Base-by-base conservation (phyloP, 2,888 invertebrate species). In the Cistogaster globosa region DNA sequence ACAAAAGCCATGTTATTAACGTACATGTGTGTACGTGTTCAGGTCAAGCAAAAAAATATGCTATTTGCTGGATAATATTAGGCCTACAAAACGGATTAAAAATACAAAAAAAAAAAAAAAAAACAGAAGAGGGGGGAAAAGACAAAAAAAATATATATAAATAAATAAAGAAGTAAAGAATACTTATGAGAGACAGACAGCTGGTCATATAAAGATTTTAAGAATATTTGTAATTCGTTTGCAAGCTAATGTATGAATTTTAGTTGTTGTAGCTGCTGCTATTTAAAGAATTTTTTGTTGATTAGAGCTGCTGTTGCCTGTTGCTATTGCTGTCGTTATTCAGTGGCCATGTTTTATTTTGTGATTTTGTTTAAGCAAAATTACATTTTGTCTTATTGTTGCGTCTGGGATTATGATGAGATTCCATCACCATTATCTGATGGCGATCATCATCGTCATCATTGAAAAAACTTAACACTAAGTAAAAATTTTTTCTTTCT, bases 381-480 rank as follows among this genome's bases (percentile, higher is more conserved):
- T 74, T 74, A 57, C 51, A 72, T 82, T 82, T 78, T 68, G 45
- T 65, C 58, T 53, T 65, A 65, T 68, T 71, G 69, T 72, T 63
- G 69, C 20, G 79, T 63, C 57, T 79, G 58, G 72, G 62, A 42
- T 80, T 84, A 84, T 85, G 81, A 82, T 85, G 76, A 74, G 83
- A 74, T 82, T 62, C 81, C 67, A 78, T 81, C 77, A 77, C 55
- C 51, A 45, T 62, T 53, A 53, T 67, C 22, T 65, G 57, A 69
- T 60, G 68, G 67, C 68, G 67, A 67, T 26, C 74, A 58, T 69
- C 72, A 58, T 45, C 74, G 22, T 65, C 83, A 58, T 32, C 65
- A 48, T 38, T 53, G 48, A 55, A 62, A 22, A 77, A 60, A 53
- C 38, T 81, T 74, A 63, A 71, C 63, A 71, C 71, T 22, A 18